Conservation (phyloP, 2,888 invertebrate species). For the Aphidoletes aphidimyza region DNA sequence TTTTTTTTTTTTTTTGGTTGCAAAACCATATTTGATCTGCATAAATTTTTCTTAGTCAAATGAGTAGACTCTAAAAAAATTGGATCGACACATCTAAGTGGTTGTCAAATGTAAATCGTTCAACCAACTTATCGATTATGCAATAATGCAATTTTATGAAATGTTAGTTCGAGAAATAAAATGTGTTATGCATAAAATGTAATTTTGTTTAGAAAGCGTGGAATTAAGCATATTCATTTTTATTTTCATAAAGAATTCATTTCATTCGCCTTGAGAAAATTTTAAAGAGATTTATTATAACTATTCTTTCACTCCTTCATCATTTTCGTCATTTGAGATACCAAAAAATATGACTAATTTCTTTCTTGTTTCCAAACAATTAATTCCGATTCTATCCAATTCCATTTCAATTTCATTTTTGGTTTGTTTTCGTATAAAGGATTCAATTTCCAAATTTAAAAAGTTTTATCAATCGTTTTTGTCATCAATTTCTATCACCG, state of each 20-base stretch:
- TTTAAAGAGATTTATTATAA: not conserved
- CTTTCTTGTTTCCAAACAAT: no score
- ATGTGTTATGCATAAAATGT: not conserved
- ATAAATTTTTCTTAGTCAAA: not conserved
- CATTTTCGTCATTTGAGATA: constrained; percentile 4
- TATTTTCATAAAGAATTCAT: not conserved
- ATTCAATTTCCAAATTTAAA: constrained; percentile 8
- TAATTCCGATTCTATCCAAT: not conserved
- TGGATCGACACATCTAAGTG: not conserved
- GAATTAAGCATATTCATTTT: not conserved
- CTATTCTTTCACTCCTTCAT: constrained; percentile 17
- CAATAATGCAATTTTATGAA: not conserved
- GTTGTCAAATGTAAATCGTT: not conserved
- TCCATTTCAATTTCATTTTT: not conserved
- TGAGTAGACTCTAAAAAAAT: not conserved
- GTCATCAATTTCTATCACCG: constrained; percentile 1
- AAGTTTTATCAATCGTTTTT: not conserved
- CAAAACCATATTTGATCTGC: not conserved
- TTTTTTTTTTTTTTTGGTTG: not conserved
- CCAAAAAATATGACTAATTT: not conserved
- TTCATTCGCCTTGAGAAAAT: not conserved
- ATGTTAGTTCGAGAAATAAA: not conserved
- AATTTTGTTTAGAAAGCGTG: not conserved
- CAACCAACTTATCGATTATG: not conserved
- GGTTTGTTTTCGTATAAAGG: not conserved